phyloP scores from a whole-genome alignment of 2,888 invertebrate species.

The Scaptomyza caliginosa region DNA sequence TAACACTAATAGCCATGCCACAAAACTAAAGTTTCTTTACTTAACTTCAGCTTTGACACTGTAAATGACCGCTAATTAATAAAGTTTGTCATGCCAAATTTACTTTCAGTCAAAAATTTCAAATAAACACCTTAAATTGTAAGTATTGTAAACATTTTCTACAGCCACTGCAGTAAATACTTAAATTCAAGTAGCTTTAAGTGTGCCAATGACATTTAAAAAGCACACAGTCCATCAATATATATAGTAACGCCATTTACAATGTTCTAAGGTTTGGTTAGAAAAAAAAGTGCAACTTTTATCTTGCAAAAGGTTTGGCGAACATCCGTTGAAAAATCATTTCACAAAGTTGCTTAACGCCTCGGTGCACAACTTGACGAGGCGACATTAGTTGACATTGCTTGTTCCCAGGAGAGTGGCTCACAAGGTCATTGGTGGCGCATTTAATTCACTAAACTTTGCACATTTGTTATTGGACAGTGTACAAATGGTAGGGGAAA shows the following conservation, averaged over 20 bases:
- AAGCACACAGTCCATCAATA: background rate
- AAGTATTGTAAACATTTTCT: background rate
- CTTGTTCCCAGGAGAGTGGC: conserved; percentile 28
- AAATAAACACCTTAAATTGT: background rate
- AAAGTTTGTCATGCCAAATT: conserved; percentile 1
- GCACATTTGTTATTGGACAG: conserved; percentile 60
- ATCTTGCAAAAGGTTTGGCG: background rate
- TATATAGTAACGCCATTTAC: no score
- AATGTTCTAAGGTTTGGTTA: background rate
- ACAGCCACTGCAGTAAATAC: background rate
- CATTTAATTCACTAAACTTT: conserved; percentile 74
- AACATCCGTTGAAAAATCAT: conserved; percentile 27
- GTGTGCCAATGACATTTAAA: background rate
- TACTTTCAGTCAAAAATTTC: background rate
- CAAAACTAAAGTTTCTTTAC: background rate
- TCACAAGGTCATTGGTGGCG: conserved; percentile 47
- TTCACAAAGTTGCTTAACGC: conserved; percentile 30
- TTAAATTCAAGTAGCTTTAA: background rate
- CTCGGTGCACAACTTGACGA: conserved; percentile 25
- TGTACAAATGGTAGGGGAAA: background rate
- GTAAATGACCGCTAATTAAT: conserved; percentile 1
- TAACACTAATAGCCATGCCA: background rate
- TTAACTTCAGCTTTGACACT: background rate
- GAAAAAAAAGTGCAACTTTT: conserved; percentile 1
- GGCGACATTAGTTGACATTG: conserved; percentile 23